Conservation (phyloP, 1,140 invertebrate species). For the Monochamus saltuarius region DNA sequence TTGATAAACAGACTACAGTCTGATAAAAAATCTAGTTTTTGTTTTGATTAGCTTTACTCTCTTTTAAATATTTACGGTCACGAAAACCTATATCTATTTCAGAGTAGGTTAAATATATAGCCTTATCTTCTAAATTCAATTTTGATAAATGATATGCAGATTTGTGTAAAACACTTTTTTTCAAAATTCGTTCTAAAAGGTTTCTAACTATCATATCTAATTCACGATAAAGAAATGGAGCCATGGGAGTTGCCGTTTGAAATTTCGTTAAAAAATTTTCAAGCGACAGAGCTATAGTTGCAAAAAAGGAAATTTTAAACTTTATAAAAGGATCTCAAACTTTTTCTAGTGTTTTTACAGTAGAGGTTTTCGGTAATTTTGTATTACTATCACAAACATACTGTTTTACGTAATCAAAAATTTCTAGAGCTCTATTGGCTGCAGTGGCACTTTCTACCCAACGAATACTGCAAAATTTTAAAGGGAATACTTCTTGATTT, state of each 20-base stretch:
- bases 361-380: not conserved
- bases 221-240: slow-evolving; percentile 7
- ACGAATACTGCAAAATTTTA: slow-evolving; percentile 9
- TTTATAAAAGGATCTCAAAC: not conserved
- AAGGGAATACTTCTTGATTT: not conserved
- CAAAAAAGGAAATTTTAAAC: not conserved
- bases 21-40: slow-evolving; percentile 3
- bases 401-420: not conserved
- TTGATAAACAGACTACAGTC: not conserved
- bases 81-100: slow-evolving; percentile 6
- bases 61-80: not conserved
- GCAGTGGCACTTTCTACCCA: slow-evolving; percentile 4
- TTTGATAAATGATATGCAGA: not conserved
- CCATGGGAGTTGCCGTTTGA: slow-evolving; percentile 8
- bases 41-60: not conserved
- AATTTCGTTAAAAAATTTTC: slow-evolving; percentile 3
- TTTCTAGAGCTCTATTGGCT: slow-evolving; percentile 1
- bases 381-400: slow-evolving; percentile 1
- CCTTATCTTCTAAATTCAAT: slow-evolving; percentile 3
- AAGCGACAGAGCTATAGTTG: not conserved
- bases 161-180: not conserved
- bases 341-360: not conserved
- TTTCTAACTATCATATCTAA: slow-evolving; percentile 1
- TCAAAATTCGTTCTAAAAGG: not conserved
- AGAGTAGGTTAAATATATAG: not conserved